Evolutionary conservation across 2,888 invertebrate genomes (phyloP), one percentile per base, ranked within the genome.

Genomic region (Syrista parreyssii): DNA sequence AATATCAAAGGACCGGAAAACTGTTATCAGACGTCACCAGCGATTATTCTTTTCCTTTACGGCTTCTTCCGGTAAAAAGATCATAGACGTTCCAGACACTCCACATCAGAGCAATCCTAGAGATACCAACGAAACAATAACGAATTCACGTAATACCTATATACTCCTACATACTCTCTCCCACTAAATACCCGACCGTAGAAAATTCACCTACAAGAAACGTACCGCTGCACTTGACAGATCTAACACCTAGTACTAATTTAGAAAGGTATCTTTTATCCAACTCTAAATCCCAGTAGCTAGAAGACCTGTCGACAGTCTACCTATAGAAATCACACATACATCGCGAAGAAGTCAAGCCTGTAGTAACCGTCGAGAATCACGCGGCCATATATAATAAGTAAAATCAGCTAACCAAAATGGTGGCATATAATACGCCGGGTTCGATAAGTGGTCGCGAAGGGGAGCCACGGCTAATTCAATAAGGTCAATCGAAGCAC

Each of bases 401-500:
- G 6, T 23, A 9, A 55, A 55, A 9, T 23, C 9, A 23, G 23
- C 23, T 55, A 23, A 55, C 9, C 23, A 55, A 55, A 55, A 55
- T 23, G 55, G 6, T 55, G 23, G 55, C 23, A 55, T 23, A 23
- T 55, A 55, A 55, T 23, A 23, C 23, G 23, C 55, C 23, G 55
- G 9, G 9, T 55, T 55, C 55, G 23, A 6, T 55, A 55, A 73
- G 74, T 78, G 77, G 81, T 81, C 78, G 76, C 68, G 76, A 31
- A 69, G 77, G 76, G 77, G 80, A 77, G 76, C 80, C 81, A 79
- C 78, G 80, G 80, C 82, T 87, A 87, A 87, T 86, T 88, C 82
- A 86, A 87, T 87, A 86, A 86, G 82, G 76, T 79, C 82, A 82
- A 86, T 86, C 84, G 82, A 83, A 85, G 74, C 75, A 3, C 12